phyloP scores from a whole-genome alignment of 2,113 vertebrate genomes.

The Motacilla alba region DNA sequence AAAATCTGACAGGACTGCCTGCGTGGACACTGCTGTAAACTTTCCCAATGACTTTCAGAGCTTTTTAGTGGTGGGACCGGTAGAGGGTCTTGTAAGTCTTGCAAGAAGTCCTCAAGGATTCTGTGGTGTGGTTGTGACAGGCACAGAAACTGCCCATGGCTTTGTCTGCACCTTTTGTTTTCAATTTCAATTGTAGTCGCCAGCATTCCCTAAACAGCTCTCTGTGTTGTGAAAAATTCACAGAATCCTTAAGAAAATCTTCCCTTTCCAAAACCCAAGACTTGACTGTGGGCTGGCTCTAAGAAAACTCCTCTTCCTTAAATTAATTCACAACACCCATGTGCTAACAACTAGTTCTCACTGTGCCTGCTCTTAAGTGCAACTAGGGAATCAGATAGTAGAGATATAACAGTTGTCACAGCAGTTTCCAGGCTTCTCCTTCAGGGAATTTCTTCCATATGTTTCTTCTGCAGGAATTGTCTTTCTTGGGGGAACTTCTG shows the following conservation, averaged over 20 bases:
- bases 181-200: background rate
- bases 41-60: background rate
- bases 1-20: background rate
- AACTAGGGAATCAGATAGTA: background rate
- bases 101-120: background rate
- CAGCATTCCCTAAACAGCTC: background rate
- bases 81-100: background rate
- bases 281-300: background rate
- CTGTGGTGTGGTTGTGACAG: background rate
- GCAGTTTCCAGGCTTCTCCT: background rate
- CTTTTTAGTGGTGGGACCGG: background rate
- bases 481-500: background rate
- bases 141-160: rapidly evolving
- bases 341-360: background rate
- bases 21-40: background rate
- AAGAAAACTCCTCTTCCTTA: background rate
- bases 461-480: background rate
- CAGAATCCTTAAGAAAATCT: background rate
- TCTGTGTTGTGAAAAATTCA: background rate
- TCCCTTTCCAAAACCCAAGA: background rate
- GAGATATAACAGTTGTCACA: conserved; percentile 8
- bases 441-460: conserved; percentile 26
- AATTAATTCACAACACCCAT: background rate
- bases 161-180: background rate
- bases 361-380: background rate